A percentile compares a stretch with the other conserved stretches of the same genome.
phyloP scores from a whole-genome alignment of 2,797 vertebrate species.

The Epinephelus awoara region DNA sequence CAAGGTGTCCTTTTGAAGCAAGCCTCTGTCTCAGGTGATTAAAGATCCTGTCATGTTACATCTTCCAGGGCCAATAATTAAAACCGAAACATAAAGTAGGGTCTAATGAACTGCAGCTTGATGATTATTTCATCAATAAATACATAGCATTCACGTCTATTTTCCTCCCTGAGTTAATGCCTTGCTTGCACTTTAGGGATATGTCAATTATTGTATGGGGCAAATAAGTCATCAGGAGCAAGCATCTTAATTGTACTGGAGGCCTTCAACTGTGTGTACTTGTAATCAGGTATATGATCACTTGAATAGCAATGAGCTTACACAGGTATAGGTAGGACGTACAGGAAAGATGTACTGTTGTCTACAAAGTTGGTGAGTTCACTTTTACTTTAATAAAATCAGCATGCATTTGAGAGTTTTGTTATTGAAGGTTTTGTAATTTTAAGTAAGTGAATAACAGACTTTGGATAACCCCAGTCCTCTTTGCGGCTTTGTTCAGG shows the following conservation, averaged over 20 bases:
- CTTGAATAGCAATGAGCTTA: conserved; percentile 25
- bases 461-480: conserved; percentile 24
- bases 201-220: conserved; percentile 60
- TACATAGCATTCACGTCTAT: conserved; percentile 72
- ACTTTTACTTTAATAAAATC: conserved; percentile 11
- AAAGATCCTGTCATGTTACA: conserved; percentile 83
- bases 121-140: conserved; percentile 86
- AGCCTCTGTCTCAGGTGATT: conserved; percentile 79
- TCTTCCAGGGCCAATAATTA: conserved; percentile 87
- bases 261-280: conserved; percentile 20
- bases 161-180: conserved; percentile 74
- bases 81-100: conserved; percentile 84
- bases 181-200: conserved; percentile 70
- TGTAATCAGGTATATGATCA: conserved; percentile 39
- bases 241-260: conserved; percentile 51
- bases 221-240: conserved; percentile 69
- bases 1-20: conserved; percentile 83
- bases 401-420: neutral
- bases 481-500: neutral
- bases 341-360: neutral
- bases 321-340: neutral
- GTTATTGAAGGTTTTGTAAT: conserved; percentile 21
- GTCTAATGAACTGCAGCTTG: conserved; percentile 85
- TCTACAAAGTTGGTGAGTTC: neutral
- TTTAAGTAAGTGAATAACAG: conserved; percentile 13